Conservation (phyloP, 2,888 invertebrate genomes). For the Anorthoa munda region DNA sequence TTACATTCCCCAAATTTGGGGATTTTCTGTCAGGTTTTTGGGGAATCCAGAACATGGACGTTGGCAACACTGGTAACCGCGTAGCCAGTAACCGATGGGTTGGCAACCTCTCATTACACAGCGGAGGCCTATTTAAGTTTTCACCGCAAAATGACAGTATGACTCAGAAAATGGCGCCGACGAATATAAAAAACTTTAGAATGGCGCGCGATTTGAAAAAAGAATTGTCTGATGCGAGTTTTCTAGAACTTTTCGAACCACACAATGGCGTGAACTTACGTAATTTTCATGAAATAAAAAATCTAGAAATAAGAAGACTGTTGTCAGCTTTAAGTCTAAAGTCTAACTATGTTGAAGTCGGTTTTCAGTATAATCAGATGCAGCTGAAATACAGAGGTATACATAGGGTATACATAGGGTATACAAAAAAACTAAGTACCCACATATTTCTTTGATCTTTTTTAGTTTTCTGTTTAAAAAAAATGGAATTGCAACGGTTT, state of each 20-base stretch:
- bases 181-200: conserved; percentile 50
- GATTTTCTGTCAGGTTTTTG: no score
- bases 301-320: no score
- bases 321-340: no score
- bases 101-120: conserved; percentile 53
- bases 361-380: no score
- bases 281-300: neutral
- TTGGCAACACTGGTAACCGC: no score
- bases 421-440: neutral
- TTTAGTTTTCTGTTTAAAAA: neutral
- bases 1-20: no score
- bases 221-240: conserved; percentile 16
- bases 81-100: conserved; percentile 37
- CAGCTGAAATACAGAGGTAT: no score
- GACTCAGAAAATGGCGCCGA: conserved; percentile 58
- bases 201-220: conserved; percentile 54
- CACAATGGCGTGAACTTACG: neutral
- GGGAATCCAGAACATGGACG: no score
- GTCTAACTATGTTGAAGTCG: no score
- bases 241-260: conserved; percentile 31
- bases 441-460: neutral
- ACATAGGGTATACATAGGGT: no score
- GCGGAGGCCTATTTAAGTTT: conserved; percentile 57
- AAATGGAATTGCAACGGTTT: neutral
- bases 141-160: conserved; percentile 64